A percentile compares a stretch with the other conserved stretches of the same genome.
These are phyloP conservation scores for Sebastes itinus DNA, from an alignment of 2,797 vertebrate genomes.

Conservation along the genomic window DNA sequence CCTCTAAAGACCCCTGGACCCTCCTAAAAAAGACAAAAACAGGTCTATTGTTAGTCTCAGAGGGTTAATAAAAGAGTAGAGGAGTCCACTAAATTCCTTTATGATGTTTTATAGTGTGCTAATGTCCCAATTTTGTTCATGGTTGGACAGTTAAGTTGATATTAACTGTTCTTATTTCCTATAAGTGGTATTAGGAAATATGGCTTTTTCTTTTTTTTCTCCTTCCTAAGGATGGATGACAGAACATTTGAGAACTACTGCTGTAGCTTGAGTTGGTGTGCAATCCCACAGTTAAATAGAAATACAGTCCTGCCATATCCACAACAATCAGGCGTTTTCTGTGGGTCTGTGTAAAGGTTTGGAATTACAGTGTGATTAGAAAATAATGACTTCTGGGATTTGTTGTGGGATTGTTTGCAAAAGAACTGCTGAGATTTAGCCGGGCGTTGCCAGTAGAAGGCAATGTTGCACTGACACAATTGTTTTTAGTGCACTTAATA, in stretches of 20 bases:
- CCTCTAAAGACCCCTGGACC: too few species aligned
- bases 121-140: neutral
- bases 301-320: neutral
- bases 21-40: too few species aligned
- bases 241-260: neutral
- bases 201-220: neutral
- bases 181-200: neutral
- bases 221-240: neutral
- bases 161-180: too few species aligned
- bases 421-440: neutral
- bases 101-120: too few species aligned
- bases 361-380: neutral
- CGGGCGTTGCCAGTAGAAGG: constrained; percentile 53
- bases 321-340: neutral
- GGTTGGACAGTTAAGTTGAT: neutral
- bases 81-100: too few species aligned
- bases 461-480: constrained; percentile 5
- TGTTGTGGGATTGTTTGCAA: neutral
- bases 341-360: neutral
- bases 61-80: too few species aligned
- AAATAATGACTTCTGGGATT: neutral
- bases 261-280: neutral
- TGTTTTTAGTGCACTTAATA: constrained; percentile 18
- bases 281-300: neutral
- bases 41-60: too few species aligned